Evolutionary conservation across 2,888 invertebrate genomes (phyloP).

Genomic region (Caenorhabditis sulstoni): DNA sequence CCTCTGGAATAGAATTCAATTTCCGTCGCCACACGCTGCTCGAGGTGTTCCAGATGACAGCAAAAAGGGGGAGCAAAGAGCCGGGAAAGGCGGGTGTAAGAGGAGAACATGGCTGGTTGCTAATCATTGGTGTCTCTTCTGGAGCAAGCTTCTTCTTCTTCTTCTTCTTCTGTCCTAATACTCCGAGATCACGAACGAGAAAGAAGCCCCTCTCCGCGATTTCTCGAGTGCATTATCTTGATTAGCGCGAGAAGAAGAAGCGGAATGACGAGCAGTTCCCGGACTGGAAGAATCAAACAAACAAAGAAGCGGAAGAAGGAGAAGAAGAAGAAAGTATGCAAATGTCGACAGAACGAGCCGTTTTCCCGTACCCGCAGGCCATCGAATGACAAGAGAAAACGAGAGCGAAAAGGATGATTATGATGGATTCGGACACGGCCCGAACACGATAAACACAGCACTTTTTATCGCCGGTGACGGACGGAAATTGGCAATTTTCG

Average conservation of each 20-base stretch:
- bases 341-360: slow-evolving; percentile 19
- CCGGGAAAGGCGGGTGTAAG: slow-evolving; percentile 10
- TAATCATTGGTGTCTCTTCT: slow-evolving; percentile 7
- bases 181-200: slow-evolving; percentile 27
- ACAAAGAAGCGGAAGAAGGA: not conserved
- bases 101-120: slow-evolving; percentile 24
- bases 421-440: slow-evolving; percentile 33
- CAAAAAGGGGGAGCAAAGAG: not conserved
- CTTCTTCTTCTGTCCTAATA: slow-evolving; percentile 13
- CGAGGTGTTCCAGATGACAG: slow-evolving; percentile 26
- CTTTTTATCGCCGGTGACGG: slow-evolving; percentile 4
- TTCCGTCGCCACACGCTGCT: slow-evolving; percentile 2
- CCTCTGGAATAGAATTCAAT: slow-evolving; percentile 1
- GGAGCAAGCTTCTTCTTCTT: not conserved
- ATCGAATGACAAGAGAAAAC: slow-evolving; percentile 41
- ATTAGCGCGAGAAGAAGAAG: too few species aligned
- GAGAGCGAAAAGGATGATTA: slow-evolving; percentile 22
- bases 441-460: slow-evolving; percentile 1
- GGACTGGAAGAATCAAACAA: slow-evolving; percentile 3
- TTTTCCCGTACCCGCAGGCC: slow-evolving; percentile 32
- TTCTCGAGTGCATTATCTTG: slow-evolving; percentile 35
- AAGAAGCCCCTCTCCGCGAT: slow-evolving; percentile 35
- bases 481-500: not conserved
- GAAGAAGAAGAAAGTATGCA: too few species aligned
- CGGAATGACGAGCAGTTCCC: not conserved